These are phyloP conservation scores for Euplexia lucipara DNA, from an alignment of 2,888 invertebrate species.

Conservation along the genomic window DNA sequence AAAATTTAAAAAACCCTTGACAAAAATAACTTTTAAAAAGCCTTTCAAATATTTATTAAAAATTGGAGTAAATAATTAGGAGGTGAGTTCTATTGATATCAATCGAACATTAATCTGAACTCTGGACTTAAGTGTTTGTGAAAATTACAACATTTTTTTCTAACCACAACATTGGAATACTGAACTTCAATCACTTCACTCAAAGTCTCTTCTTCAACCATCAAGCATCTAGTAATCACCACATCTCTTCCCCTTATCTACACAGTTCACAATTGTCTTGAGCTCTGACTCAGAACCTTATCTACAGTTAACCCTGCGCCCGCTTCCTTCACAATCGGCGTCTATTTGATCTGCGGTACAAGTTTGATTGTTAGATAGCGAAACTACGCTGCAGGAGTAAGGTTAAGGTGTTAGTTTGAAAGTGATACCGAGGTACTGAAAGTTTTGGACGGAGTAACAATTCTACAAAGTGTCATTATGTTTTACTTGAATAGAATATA, in stretches of 20 bases:
- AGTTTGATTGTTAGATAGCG: slow-evolving; percentile 50
- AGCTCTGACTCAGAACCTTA: slow-evolving; percentile 27
- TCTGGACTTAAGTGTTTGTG: too few relatives aligned
- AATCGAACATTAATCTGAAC: too few relatives aligned
- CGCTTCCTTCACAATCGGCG: slow-evolving; percentile 38
- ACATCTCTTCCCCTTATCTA: slow-evolving; percentile 28
- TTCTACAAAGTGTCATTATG: background rate
- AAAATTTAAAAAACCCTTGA: too few relatives aligned
- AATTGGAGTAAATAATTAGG: too few relatives aligned
- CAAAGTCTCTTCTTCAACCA: background rate
- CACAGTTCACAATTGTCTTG: slow-evolving; percentile 38
- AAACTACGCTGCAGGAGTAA: slow-evolving; percentile 10
- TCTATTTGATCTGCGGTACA: slow-evolving; percentile 47
- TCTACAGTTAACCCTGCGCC: slow-evolving; percentile 43
- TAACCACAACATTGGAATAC: too few relatives aligned
- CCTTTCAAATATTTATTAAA: too few relatives aligned
- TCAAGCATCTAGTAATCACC: slow-evolving; percentile 2
- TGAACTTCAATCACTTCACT: background rate
- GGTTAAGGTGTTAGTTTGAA: slow-evolving; percentile 28
- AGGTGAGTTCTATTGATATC: too few relatives aligned
- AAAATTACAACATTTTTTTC: too few relatives aligned
- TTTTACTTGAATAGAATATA: too few relatives aligned
- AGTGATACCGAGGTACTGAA: slow-evolving; percentile 14
- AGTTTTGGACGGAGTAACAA: slow-evolving; percentile 9
- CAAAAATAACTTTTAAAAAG: too few relatives aligned